Conservation (phyloP, 2,888 invertebrate species). For the Chaitophorus viminalis region DNA sequence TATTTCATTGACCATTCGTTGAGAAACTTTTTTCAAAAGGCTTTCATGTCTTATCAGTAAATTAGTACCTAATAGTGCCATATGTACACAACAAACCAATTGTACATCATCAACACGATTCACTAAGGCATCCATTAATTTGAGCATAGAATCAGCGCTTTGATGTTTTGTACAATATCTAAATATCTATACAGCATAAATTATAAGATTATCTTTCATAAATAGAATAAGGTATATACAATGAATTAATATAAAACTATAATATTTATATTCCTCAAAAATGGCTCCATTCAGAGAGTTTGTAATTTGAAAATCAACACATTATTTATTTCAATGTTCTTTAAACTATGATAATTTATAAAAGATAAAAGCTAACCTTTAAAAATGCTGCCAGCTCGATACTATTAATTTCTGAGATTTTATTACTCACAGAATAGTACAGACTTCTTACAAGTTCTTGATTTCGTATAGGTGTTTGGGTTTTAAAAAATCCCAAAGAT, state of each 20-base stretch:
- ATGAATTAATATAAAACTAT: too few relatives aligned
- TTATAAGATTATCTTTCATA: neutral
- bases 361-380: conserved; percentile 56
- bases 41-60: conserved; percentile 46
- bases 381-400: conserved; percentile 59
- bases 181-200: conserved; percentile 41
- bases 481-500: conserved; percentile 63
- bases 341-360: neutral
- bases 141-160: conserved; percentile 24
- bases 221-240: too few relatives aligned
- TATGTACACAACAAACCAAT: conserved; percentile 56
- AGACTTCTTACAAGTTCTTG: conserved; percentile 47
- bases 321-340: neutral
- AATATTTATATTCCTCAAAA: too few relatives aligned
- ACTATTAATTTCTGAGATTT: conserved; percentile 41
- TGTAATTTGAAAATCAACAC: neutral
- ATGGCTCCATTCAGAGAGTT: too few relatives aligned
- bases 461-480: conserved; percentile 58
- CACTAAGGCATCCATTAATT: conserved; percentile 39
- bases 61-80: conserved; percentile 62
- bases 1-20: conserved; percentile 55
- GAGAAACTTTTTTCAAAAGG: conserved; percentile 58
- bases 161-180: conserved; percentile 39
- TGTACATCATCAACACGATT: conserved; percentile 45
- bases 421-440: conserved; percentile 14